phyloP scores from a whole-genome alignment of 2,113 vertebrate genomes.

The Phyllostomus discolor region DNA sequence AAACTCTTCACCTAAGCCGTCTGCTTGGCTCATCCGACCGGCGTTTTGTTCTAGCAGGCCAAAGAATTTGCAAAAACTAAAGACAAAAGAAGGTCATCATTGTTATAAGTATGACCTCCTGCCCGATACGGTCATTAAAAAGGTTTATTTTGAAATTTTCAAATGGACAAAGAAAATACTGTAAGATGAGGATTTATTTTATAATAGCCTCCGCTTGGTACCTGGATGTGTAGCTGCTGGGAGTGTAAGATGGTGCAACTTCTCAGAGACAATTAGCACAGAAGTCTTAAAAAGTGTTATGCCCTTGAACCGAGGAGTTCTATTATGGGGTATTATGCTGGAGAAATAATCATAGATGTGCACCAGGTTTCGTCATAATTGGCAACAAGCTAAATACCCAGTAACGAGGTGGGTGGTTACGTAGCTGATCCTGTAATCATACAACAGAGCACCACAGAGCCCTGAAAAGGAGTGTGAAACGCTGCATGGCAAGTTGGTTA shows the following conservation, averaged over 20 bases:
- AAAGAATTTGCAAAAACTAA: not conserved
- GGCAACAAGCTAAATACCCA: not conserved
- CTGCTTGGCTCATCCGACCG: not conserved
- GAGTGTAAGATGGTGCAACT: not conserved
- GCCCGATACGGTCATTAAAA: not conserved
- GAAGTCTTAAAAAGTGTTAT: not conserved
- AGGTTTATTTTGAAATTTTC: conserved; percentile 21
- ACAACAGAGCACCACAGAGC: not conserved
- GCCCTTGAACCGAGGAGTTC: not conserved
- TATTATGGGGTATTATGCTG: not conserved
- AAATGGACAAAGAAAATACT: not conserved
- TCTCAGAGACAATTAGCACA: not conserved
- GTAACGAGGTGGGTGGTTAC: not conserved
- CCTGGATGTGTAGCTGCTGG: not conserved
- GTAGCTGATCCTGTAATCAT: not conserved
- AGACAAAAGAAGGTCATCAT: not conserved
- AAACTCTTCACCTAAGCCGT: not conserved
- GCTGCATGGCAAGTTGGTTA: not conserved
- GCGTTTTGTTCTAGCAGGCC: not conserved
- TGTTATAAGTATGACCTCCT: not conserved
- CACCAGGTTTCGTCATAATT: not conserved
- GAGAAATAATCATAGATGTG: not conserved
- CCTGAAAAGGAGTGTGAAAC: not conserved
- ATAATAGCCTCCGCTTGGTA: not conserved
- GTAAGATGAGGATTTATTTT: not conserved